phyloP scores from a whole-genome alignment of 2,113 vertebrate species.

The Anolis sagrei region DNA sequence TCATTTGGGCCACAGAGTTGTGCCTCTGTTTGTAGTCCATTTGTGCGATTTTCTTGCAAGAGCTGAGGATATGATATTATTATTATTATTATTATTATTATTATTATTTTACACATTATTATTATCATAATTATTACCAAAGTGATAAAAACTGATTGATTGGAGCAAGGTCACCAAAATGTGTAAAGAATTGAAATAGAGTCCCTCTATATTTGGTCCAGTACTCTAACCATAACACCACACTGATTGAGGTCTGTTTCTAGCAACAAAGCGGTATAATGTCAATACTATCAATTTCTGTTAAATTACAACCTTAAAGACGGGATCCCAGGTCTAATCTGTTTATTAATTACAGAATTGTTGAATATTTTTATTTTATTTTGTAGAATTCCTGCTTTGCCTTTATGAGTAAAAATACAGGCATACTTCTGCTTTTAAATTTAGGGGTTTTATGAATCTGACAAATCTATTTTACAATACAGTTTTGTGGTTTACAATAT shows the following conservation, averaged over 20 bases:
- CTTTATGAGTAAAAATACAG: accelerated
- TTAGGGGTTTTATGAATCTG: conserved; percentile 7
- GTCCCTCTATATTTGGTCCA: too few relatives aligned
- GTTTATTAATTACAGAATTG: not conserved
- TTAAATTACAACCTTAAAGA: not conserved
- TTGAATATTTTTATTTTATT: not conserved
- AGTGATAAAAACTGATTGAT: not conserved
- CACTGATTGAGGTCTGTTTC: not conserved
- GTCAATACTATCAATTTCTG: not conserved
- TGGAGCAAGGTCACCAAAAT: not conserved
- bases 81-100: too few relatives aligned
- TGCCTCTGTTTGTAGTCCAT: too few relatives aligned
- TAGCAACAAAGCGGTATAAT: not conserved
- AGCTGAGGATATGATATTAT: too few relatives aligned
- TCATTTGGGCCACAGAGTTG: too few relatives aligned
- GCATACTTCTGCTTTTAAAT: not conserved
- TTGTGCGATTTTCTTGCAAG: too few relatives aligned
- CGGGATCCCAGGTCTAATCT: not conserved
- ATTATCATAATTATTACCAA: too few relatives aligned
- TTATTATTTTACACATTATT: too few relatives aligned
- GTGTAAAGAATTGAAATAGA: too few relatives aligned
- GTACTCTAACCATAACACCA: not conserved
- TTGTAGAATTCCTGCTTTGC: conserved; percentile 20
- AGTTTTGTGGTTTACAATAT: conserved; percentile 2
- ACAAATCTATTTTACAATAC: conserved; percentile 24